Evolutionary conservation across 2,113 vertebrate genomes (phyloP), one percentile per base, ranked within the genome.

Genomic region (Silurus asotus): DNA sequence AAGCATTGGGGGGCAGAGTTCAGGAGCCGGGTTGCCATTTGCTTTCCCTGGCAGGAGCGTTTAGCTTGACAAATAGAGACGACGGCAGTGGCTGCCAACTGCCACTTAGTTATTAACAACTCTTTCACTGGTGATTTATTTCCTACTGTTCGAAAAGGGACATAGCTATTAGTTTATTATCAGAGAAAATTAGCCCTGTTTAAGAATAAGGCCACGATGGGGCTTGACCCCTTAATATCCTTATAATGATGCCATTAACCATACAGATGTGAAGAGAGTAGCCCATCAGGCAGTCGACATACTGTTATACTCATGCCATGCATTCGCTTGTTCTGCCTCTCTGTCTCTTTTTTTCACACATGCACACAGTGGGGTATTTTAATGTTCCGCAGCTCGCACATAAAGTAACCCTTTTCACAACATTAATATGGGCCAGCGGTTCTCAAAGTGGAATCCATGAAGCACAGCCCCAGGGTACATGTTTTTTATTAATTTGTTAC

Each of bases 221-320:
- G 91, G 96, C 93, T 92, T 97, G 98, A 99, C 98, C 98, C 93
- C 95, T 96, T 99, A 99, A 99, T 99, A 97, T 97, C 93, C 96
- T 98, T 98, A 95, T 99, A 99, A 99, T 98, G 97, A 98, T 70
- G 95, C 95, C 96, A 98, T 99, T 99, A 98, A 98, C 95, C 95
- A 98, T 95, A 94, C 94, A 94, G 90, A 96, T 95, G 95, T 95
- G 94, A 94, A 96, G 96, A 94, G 93, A 93, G 91, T 94, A 94
- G 86, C 91, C 93, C 91, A 83, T 90, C 88, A 92, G 89, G 92
- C 89, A 75, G 87, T 86, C 89, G 89, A 90, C 74, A 81, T 86
- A 85, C 80, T 87, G 87, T 87, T 74, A 78, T 69, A 17, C 55
- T 67, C 56, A 48, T 45, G 45, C 78, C 82, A 74, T 70, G 55